These are phyloP conservation scores for Drosophila hawaiiensis DNA, from an alignment of 2,888 invertebrate species.

Conservation along the genomic window DNA sequence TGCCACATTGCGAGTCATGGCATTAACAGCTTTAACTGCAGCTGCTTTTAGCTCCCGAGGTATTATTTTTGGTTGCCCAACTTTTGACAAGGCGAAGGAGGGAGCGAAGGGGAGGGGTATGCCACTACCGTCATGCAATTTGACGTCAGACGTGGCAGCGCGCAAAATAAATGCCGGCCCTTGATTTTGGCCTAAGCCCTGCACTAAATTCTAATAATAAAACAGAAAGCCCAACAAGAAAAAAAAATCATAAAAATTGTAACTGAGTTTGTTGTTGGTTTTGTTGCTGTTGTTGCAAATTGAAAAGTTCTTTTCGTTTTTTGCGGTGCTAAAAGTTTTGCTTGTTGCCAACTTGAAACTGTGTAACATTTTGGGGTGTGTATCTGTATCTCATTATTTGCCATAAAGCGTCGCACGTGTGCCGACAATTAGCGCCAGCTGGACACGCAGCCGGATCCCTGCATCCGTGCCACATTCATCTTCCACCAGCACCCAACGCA, in stretches of 20 bases:
- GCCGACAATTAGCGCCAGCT: slow-evolving; percentile 70
- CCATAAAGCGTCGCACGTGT: slow-evolving; percentile 64
- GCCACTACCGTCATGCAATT: slow-evolving; percentile 54
- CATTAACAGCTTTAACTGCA: slow-evolving; percentile 48
- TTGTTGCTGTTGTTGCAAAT: slow-evolving; percentile 26
- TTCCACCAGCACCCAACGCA: slow-evolving; percentile 37
- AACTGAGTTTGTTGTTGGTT: slow-evolving; percentile 16
- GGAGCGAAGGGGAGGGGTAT: too few species aligned
- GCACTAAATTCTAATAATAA: slow-evolving; percentile 60
- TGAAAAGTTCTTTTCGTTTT: slow-evolving; percentile 45
- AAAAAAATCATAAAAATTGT: slow-evolving; percentile 21
- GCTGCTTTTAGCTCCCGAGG: slow-evolving; percentile 6
- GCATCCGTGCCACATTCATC: slow-evolving; percentile 51
- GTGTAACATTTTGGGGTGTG: slow-evolving; percentile 6
- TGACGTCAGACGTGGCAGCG: slow-evolving; percentile 50
- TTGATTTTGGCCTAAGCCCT: slow-evolving; percentile 20
- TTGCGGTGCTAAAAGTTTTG: slow-evolving; percentile 27
- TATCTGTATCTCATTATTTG: slow-evolving; percentile 42
- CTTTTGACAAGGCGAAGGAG: slow-evolving; percentile 20
- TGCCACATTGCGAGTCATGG: slow-evolving; percentile 25
- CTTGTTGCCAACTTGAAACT: slow-evolving; percentile 8
- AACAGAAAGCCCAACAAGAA: slow-evolving; percentile 11
- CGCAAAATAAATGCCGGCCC: slow-evolving; percentile 23
- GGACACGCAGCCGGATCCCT: slow-evolving; percentile 54
- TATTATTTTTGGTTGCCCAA: slow-evolving; percentile 36